A percentile compares a stretch with the other conserved stretches of the same genome.
These are phyloP conservation scores for Talpa occidentalis DNA, from an alignment of 2,113 vertebrate species.

Conservation along the genomic window DNA sequence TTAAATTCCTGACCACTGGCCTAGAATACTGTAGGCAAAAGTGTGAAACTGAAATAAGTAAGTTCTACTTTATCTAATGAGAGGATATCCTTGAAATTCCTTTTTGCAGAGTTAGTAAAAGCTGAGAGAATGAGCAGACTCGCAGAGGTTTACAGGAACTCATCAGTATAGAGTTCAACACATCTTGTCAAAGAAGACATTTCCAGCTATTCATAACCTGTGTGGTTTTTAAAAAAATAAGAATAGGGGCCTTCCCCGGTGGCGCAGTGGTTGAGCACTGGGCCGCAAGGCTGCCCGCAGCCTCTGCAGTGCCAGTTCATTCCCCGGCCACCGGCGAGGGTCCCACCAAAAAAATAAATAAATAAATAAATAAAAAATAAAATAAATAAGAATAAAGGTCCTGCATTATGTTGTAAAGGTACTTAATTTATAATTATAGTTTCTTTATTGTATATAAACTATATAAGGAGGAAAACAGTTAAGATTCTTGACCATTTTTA, in stretches of 20 bases:
- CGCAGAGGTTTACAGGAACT: not conserved
- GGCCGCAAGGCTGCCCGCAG: no score
- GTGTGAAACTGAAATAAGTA: constrained; percentile 32
- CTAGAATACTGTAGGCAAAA: not conserved
- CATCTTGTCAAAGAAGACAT: constrained; percentile 20
- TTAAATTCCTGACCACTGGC: not conserved
- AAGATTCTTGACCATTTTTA: constrained; percentile 19
- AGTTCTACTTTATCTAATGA: not conserved
- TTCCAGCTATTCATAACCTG: constrained; percentile 7
- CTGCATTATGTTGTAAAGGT: constrained; percentile 29
- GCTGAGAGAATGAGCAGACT: not conserved
- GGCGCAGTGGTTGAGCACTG: no score
- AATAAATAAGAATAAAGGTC: constrained; percentile 43
- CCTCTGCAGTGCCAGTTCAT: no score
- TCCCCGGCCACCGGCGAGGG: no score
- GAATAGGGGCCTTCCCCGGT: no score
- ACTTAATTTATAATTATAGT: not conserved
- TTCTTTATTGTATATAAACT: constrained; percentile 23
- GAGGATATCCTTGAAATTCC: not conserved
- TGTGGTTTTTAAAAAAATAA: constrained; percentile 10
- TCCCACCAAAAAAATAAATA: no score
- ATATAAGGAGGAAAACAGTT: constrained; percentile 9
- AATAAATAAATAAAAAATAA: no score
- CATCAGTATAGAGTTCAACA: not conserved
- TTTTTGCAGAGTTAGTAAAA: not conserved